phyloP scores from a whole-genome alignment of 1,140 invertebrate genomes.

The Formica selysi region DNA sequence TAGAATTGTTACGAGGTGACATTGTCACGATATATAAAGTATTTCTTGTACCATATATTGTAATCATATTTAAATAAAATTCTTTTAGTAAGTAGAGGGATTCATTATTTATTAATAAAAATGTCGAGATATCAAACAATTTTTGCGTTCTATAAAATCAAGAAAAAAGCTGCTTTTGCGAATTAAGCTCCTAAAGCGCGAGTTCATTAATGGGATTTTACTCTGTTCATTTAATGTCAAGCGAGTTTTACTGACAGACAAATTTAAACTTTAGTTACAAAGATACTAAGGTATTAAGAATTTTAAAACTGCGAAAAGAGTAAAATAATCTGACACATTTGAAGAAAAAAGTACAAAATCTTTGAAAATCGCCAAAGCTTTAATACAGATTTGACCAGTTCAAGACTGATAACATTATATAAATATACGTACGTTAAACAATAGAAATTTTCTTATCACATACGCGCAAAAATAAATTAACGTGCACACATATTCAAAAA shows the following conservation, averaged over 20 bases:
- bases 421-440: not conserved
- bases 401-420: not conserved
- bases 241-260: not conserved
- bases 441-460: not conserved
- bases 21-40: too few relatives aligned
- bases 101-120: not conserved
- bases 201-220: conserved; percentile 8
- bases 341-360: not conserved
- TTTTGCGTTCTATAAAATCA: not conserved
- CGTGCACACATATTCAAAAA: not conserved
- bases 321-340: not conserved
- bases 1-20: not conserved
- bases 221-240: not conserved
- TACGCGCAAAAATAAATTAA: not conserved
- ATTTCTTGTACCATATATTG: not conserved
- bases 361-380: not conserved
- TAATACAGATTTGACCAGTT: not conserved
- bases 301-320: not conserved
- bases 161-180: not conserved
- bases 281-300: not conserved
- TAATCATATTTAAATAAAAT: not conserved
- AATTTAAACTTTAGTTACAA: not conserved
- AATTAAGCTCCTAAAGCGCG: not conserved
- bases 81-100: not conserved
- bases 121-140: not conserved